Evolutionary conservation across 1,140 invertebrate genomes (phyloP).

Genomic region (Trichonephila inaurata): DNA sequence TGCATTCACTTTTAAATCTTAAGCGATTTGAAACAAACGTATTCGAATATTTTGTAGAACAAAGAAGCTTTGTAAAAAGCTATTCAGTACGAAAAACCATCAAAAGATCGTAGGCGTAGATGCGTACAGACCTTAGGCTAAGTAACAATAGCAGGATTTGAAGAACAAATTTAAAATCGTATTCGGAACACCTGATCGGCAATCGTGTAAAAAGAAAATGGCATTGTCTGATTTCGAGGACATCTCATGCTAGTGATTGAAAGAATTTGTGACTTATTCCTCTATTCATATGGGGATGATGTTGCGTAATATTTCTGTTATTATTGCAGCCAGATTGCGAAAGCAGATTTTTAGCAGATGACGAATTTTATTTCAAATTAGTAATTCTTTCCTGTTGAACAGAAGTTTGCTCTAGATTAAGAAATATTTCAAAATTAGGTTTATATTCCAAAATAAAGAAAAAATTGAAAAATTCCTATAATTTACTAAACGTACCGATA

Average conservation of each 20-base stretch:
- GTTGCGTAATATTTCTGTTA: background rate
- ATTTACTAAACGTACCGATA: too few relatives aligned
- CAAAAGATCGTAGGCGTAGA: background rate
- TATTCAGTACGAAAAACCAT: background rate
- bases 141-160: slow-evolving; percentile 13
- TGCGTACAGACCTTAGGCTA: background rate
- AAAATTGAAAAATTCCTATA: too few relatives aligned
- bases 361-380: too few relatives aligned
- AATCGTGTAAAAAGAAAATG: background rate
- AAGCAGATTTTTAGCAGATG: too few relatives aligned
- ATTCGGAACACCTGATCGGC: background rate
- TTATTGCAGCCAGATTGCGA: too few relatives aligned
- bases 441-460: too few relatives aligned
- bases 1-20: background rate
- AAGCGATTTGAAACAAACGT: background rate
- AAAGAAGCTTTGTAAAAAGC: background rate
- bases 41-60: background rate
- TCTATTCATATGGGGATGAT: background rate
- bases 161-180: background rate
- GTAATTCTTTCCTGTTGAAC: too few relatives aligned
- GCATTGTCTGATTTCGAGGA: slow-evolving; percentile 29
- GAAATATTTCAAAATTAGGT: too few relatives aligned
- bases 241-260: background rate
- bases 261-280: background rate
- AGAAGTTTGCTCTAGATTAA: too few relatives aligned